These are phyloP conservation scores for Cyprinodon tularosa DNA, from an alignment of 2,113 vertebrate species.

Conservation along the genomic window DNA sequence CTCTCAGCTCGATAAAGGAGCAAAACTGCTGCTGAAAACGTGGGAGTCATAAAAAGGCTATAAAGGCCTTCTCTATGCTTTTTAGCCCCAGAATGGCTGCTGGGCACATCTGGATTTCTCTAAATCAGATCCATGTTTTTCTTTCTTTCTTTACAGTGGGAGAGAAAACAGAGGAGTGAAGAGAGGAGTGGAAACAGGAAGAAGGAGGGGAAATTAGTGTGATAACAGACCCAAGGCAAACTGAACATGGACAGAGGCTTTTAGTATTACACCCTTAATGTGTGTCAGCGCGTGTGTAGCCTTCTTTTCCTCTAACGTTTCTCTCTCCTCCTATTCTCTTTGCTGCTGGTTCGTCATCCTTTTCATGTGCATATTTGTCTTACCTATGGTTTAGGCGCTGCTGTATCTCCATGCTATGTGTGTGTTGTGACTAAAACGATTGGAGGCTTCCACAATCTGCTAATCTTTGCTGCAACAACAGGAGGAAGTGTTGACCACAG, in stretches of 20 bases:
- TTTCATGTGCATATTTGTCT: not conserved
- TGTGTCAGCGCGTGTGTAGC: conserved; percentile 13
- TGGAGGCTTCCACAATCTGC: not conserved
- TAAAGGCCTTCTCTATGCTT: not conserved
- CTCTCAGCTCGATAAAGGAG: not conserved
- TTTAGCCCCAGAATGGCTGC: not conserved
- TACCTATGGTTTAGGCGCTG: not conserved
- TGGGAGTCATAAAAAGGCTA: not conserved
- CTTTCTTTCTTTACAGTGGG: conserved; percentile 30
- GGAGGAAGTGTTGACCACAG: conserved; percentile 39
- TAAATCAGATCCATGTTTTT: conserved; percentile 19
- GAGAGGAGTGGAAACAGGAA: not conserved
- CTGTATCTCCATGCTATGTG: conserved; percentile 4
- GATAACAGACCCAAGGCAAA: conserved; percentile 22
- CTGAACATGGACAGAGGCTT: conserved; percentile 38
- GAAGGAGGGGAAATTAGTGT: not conserved
- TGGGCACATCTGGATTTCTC: conserved; percentile 19
- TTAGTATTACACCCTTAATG: conserved; percentile 16
- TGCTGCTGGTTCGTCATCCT: not conserved
- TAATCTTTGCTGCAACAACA: conserved; percentile 28
- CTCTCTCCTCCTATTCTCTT: not conserved
- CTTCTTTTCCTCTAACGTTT: not conserved
- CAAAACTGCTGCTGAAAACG: not conserved
- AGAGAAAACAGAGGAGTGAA: conserved; percentile 14
- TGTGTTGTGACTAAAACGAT: conserved; percentile 22